Evolutionary conservation across 2,113 vertebrate species (phyloP), one percentile per base, ranked within the genome.

Genomic region (Nothoprocta perdicaria): DNA sequence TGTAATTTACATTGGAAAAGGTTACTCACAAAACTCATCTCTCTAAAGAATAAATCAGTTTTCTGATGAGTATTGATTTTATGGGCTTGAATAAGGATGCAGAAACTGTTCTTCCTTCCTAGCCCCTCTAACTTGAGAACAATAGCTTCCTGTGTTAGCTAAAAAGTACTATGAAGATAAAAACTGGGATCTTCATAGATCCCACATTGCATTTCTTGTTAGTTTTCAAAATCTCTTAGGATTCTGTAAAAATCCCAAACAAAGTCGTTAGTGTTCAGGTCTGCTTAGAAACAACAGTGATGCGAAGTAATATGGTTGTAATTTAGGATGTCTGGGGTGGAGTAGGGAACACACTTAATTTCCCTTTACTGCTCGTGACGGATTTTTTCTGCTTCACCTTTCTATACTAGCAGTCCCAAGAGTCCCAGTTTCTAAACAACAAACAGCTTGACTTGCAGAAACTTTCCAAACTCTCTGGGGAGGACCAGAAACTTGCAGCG

Each of bases 361-460:
- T 96, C 86, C 77, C 94, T 75, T 92, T 90, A 85, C 93, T 93
- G 75, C 67, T 93, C 29, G 82, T 92, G 88, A 94, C 95, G 72
- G 92, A 95, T 85, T 90, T 90, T 94, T 93, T 96, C 91, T 92
- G 89, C 84, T 94, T 96, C 92, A 92, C 88, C 81, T 94, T 89
- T 89, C 89, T 86, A 31, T 81, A 80, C 75, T 92, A 81, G 85
- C 0, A 5, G 87, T 95, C 94, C 93, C 87, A 91, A 77, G 50
- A 90, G 93, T 89, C 78, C 68, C 53, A 90, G 38, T 31, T 58
- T 89, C 88, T 89, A 89, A 92, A 96, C 80, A 90, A 63, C 88
- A 93, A 93, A 95, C 91, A 93, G 83, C 94, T 94, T 95, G 87
- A 94, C 96, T 95, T 89, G 82, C 91, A 94, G 94, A 97, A 95